Percentiles rank a stretch among this genome's conserved stretches.
phyloP scores from a whole-genome alignment of 2,797 vertebrate species.

The Megaceryle alcyon region DNA sequence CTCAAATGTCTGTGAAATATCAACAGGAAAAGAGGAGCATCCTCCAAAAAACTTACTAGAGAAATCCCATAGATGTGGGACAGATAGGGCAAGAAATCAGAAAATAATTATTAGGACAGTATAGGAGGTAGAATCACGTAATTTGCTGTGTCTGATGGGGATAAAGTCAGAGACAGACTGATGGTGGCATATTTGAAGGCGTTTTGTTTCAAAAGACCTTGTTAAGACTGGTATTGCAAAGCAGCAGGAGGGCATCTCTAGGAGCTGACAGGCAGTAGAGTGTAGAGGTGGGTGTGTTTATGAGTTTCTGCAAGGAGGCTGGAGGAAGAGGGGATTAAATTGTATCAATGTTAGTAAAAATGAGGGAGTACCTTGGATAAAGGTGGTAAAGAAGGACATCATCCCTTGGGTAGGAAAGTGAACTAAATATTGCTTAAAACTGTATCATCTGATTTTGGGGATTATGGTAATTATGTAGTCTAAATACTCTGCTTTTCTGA shows the following conservation, averaged over 20 bases:
- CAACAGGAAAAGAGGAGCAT: neutral
- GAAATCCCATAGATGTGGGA: neutral
- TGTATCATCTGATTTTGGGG: neutral
- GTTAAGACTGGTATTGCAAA: neutral
- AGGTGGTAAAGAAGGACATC: neutral
- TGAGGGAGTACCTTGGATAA: neutral
- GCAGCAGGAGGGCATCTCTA: neutral
- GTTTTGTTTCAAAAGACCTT: neutral
- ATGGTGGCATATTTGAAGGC: neutral
- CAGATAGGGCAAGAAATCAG: neutral
- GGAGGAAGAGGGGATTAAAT: neutral
- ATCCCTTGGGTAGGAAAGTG: neutral
- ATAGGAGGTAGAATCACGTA: fast-evolving
- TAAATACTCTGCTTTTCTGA: neutral
- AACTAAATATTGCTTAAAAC: neutral
- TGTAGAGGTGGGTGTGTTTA: neutral
- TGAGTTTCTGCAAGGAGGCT: neutral
- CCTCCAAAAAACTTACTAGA: neutral
- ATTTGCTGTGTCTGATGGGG: fast-evolving
- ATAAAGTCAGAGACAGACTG: neutral
- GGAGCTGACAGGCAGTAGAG: neutral
- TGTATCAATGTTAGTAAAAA: neutral
- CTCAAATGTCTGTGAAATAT: neutral
- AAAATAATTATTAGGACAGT: neutral
- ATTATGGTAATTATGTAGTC: neutral